Evolutionary conservation across 2,113 vertebrate species (phyloP), one percentile per base, ranked within the genome.

Genomic region (Oriolus oriolus): DNA sequence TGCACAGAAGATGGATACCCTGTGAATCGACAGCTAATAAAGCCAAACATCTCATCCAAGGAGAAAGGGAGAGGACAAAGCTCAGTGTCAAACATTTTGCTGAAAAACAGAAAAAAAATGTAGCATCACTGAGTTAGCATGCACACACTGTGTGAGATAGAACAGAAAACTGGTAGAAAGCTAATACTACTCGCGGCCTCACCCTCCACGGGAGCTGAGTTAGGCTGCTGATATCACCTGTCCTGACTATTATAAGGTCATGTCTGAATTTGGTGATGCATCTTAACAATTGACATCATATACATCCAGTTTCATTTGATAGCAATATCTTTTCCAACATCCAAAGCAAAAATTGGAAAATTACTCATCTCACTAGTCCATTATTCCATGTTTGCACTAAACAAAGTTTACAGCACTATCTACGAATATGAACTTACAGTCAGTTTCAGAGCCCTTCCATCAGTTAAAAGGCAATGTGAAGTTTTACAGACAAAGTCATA

Each of bases 31-130:
- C 99, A 99, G 91, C 99, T 99, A 92, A 99, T 99, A 97, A 99
- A 99, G 82, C 99, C 99, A 96, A 99, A 99, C 99, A 99, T 99
- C 97, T 99, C 99, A 95, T 99, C 99, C 99, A 99, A 99, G 91
- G 99, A 99, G 97, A 99, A 99, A 23, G 99, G 99, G 44, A 99
- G 98, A 50, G 99, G 99, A 81, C 99, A 99, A 92, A 99, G 98
- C 95, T 99, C 99, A 61, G 99, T 99, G 93, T 99, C 99, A 98
- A 99, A 99, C 99, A 99, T 99, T 98, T 99, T 99, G 97, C 99
- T 99, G 97, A 95, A 88, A 90, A 97, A 70, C 9, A 96, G 71
- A 96, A 97, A 6, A 97, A 57, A 93, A 88, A 75, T 30, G 83
- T 33, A 81, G 82, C 53, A 92, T 39, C 53, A 64, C 19, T 68